A percentile compares a stretch with the other conserved stretches of the same genome.
Conservation (phyloP, 2,113 vertebrate species). For the Progne subis region DNA sequence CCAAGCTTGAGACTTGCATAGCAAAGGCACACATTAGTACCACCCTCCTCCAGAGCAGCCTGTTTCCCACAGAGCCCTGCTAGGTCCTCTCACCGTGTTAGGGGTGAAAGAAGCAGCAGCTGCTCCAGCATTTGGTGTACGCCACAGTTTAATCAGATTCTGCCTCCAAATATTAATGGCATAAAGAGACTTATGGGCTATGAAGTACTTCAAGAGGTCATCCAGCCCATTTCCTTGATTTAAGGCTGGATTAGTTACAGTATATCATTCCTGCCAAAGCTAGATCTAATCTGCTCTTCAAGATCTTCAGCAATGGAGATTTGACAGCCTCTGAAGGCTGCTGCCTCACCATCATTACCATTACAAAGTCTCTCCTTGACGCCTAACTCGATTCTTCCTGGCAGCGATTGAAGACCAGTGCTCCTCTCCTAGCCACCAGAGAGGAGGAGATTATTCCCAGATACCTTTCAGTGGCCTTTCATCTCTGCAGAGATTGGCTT, state of each 20-base stretch:
- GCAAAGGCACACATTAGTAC: fast-evolving
- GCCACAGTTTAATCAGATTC: slow-evolving; percentile 12
- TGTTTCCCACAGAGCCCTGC: not conserved
- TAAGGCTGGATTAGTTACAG: slow-evolving; percentile 31
- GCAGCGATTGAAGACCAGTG: not conserved
- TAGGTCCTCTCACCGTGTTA: not conserved
- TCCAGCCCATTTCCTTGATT: slow-evolving; percentile 41
- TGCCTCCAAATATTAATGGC: not conserved
- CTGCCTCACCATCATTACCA: slow-evolving; percentile 22
- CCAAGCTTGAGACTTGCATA: not conserved
- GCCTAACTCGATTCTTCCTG: not conserved
- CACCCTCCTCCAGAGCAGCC: not conserved
- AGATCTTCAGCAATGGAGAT: slow-evolving; percentile 5
- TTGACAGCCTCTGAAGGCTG: not conserved
- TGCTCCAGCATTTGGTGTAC: not conserved
- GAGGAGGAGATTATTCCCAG: slow-evolving; percentile 21
- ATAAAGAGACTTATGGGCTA: slow-evolving; percentile 11
- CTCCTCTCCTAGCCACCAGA: not conserved
- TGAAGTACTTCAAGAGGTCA: slow-evolving; percentile 35
- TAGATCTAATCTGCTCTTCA: slow-evolving; percentile 50
- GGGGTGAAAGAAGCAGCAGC: not conserved
- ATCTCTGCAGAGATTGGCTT: not conserved
- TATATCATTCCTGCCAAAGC: slow-evolving; percentile 34
- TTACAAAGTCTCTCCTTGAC: slow-evolving; percentile 21
- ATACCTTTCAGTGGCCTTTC: not conserved